Conservation (phyloP, 2,888 invertebrate species). For the Uropetala carovei region DNA sequence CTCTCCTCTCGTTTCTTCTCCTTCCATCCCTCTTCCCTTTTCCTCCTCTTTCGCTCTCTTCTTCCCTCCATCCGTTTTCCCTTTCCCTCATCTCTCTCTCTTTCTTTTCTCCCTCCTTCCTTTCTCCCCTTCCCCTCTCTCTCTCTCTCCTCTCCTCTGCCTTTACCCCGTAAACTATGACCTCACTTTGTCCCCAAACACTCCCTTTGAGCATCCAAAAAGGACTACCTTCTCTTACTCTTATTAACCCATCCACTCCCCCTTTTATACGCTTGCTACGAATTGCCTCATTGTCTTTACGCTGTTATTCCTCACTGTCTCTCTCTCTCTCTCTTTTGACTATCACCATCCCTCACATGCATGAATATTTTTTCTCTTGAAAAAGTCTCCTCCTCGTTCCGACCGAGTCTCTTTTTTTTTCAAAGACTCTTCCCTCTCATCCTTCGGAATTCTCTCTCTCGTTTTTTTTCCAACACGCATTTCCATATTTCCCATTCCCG, state of each 20-base stretch:
- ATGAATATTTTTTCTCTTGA: not conserved
- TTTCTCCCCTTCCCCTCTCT: not conserved
- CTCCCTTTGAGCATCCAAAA: not conserved
- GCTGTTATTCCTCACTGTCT: not conserved
- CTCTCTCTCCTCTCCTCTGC: not conserved
- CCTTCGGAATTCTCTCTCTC: no score
- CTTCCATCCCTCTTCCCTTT: not conserved
- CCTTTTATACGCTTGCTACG: not conserved
- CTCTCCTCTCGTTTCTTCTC: no score
- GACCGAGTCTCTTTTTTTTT: no score
- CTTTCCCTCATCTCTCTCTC: no score
- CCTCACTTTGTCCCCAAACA: slow-evolving; percentile 1
- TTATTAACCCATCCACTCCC: slow-evolving; percentile 16
- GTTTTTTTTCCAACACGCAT: no score
- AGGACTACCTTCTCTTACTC: not conserved
- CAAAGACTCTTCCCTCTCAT: no score
- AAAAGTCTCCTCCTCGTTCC: not conserved
- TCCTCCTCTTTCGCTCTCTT: not conserved
- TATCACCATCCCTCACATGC: not conserved
- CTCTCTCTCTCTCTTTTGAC: not conserved
- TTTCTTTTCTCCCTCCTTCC: not conserved
- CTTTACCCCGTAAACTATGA: not conserved
- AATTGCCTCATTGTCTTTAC: not conserved
- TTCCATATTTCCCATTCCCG: no score
- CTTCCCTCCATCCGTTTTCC: not conserved